Evolutionary conservation across 37 sponge, comb jelly and placozoan species (phyloP), one percentile per base, ranked within the genome.

Genomic region (Axinella damicornis): DNA sequence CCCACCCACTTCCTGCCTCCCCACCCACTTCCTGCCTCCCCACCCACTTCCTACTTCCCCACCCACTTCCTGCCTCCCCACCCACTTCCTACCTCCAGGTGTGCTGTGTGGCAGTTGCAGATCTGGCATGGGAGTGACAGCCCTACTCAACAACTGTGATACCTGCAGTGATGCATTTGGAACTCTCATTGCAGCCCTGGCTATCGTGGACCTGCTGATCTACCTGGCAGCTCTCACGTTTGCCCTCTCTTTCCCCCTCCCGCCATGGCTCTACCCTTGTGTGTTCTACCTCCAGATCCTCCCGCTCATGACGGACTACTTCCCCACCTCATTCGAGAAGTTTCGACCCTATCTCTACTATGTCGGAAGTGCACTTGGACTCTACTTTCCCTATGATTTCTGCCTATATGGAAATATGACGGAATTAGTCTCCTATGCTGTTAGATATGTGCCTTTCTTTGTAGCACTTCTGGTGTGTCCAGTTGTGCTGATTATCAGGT

Each of bases 301-400:
- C 17, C 81, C 93, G 22, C 85, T 82, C 74, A 18, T 72, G 25
- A 71, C 83, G n/a, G 70, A 85, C 5, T 40, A 81, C 65, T 88
- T 88, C 46, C 82, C 81, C 9, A 61, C 78, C 27, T 81, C 86
- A 1, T 93, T 89, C 77, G 89, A 76, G 53, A 36, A 36, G 19
- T 55, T 93, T 21, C 73, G 78, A 27, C 85, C 82, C 9, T 88
- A 78, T 36, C 68, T 93, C 39, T 77, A 89, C 72, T 93, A 72
- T 64, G 17, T 89, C 20, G 69, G 82, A 57, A 93, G 90, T 86
- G 82, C 33, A 16, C 21, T 80, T 35, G 65, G 89, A 30, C 74
- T 93, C 64, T 93, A 88, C 57, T 85, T 93, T 59, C 73, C 77
- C 5, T 93, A 93, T 41, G 93, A 93, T 73, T 88, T 93, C 78